Evolutionary conservation across 2,888 invertebrate genomes (phyloP).

Genomic region (Drosophila fungiperda): DNA sequence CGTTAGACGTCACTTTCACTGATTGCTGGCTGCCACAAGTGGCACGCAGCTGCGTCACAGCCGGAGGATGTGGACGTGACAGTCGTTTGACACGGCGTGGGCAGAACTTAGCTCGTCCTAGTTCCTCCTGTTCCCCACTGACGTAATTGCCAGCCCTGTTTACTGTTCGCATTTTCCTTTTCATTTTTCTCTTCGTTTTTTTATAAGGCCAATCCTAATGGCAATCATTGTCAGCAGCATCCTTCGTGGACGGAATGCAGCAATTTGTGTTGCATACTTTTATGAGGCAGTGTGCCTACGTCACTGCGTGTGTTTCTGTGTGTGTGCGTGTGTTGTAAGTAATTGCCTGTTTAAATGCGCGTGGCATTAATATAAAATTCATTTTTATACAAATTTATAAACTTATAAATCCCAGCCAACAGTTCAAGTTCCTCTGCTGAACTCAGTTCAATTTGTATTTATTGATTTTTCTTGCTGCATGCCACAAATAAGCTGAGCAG

Average conservation of each 20-base stretch:
- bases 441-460: not conserved
- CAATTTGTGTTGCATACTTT: slow-evolving; percentile 49
- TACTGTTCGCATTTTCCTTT: not conserved
- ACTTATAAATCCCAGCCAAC: slow-evolving; percentile 9
- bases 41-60: slow-evolving; percentile 28
- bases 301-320: slow-evolving; percentile 7
- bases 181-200: not conserved
- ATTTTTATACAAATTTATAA: slow-evolving; percentile 5
- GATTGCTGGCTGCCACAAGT: slow-evolving; percentile 11
- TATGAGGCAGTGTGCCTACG: slow-evolving; percentile 26
- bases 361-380: slow-evolving; percentile 47
- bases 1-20: slow-evolving; percentile 42
- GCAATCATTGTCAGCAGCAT: slow-evolving; percentile 28
- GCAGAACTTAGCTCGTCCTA: slow-evolving; percentile 11
- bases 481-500: not conserved
- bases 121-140: slow-evolving; percentile 15
- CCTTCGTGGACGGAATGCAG: not conserved
- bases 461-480: slow-evolving; percentile 7
- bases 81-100: slow-evolving; percentile 24
- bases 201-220: slow-evolving; percentile 22
- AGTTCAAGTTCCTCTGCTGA: slow-evolving; percentile 11
- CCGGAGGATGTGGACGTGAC: slow-evolving; percentile 20
- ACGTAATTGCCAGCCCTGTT: slow-evolving; percentile 32
- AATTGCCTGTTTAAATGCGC: slow-evolving; percentile 11
- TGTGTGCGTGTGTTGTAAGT: not conserved